Base-by-base conservation (phyloP, 2,797 vertebrate species). In the Erpetoichthys calabaricus region DNA sequence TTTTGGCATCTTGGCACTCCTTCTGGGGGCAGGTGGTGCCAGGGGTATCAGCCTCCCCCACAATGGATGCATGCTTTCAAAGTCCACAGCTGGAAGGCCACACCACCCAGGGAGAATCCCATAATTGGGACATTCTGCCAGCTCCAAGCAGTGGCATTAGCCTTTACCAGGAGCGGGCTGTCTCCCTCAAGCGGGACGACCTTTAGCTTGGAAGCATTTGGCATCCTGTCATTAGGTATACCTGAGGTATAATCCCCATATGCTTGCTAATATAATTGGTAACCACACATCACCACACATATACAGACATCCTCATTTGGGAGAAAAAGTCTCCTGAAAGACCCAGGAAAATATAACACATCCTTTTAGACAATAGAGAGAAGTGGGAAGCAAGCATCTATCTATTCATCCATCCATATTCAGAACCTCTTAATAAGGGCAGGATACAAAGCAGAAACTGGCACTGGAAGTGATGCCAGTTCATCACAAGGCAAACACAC, bases 191-290 rank as follows among this genome's bases (percentile, higher is more conserved):
- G 53, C 53, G 41, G 7, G 6, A 5, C 74, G 73, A 83, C 77
- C 72, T 80, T 73, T 72, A 65, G 59, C 66, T 64, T 62, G 64
- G 62, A 65, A 75, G 66, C 79, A 80, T 75, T 86, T 84, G 81
- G 82, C 76, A 72, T 61, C 57, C 73, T 70, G 64, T 78, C 76
- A 82, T 80, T 75, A 80, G 69, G 68, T 6, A 3, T 55, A 47
- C 45, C 10, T 55, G 70, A 61, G 63, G 52, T 55, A 70, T 58
- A 59, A 65, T 67, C 72, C 63, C 79, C 82, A 80, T 85, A 81
- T 85, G 83, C 75, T 75, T 76, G 69, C 64, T 62, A 65, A 60
- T 63, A 62, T 83, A 82, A 86, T 85, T 86, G 80, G 73, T 62
- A 60, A 3, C 7, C 25, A 25, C 2, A 25, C n/a, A n/a, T n/a